Evolutionary conservation across 2,797 vertebrate species (phyloP).

Genomic region (Lepidocolaptes lacrymiger): DNA sequence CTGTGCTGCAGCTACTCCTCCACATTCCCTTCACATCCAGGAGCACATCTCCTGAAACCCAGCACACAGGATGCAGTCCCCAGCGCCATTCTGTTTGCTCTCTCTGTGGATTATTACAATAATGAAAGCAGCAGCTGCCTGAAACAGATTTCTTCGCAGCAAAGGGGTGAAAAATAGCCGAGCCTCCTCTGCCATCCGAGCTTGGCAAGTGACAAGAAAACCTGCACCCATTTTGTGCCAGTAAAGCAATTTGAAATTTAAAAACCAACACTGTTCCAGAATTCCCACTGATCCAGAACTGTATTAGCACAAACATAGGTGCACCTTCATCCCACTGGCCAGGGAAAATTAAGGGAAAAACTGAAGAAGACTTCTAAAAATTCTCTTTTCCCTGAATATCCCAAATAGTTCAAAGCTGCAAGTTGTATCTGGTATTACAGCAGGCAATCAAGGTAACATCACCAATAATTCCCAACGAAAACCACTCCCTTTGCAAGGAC

Average conservation of each 20-base stretch:
- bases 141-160: neutral
- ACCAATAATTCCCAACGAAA: neutral
- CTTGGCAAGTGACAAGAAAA: neutral
- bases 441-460: neutral
- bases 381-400: neutral
- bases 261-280: neutral
- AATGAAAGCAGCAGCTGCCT: constrained; percentile 11
- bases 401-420: neutral
- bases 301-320: neutral
- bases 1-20: neutral
- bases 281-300: neutral
- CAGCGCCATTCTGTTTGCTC: neutral
- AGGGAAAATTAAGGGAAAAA: neutral
- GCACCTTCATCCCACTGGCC: neutral
- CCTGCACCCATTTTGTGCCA: neutral
- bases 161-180: neutral
- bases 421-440: neutral
- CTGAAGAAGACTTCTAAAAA: neutral
- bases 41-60: neutral
- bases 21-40: neutral
- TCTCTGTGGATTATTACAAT: neutral
- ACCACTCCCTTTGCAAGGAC: neutral
- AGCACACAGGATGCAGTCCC: neutral
- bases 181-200: neutral
- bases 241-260: neutral